Evolutionary conservation across 23 tunicate genomes (phyloP), one percentile per base, ranked within the genome.

Genomic region (Trididemnum nubilum): DNA sequence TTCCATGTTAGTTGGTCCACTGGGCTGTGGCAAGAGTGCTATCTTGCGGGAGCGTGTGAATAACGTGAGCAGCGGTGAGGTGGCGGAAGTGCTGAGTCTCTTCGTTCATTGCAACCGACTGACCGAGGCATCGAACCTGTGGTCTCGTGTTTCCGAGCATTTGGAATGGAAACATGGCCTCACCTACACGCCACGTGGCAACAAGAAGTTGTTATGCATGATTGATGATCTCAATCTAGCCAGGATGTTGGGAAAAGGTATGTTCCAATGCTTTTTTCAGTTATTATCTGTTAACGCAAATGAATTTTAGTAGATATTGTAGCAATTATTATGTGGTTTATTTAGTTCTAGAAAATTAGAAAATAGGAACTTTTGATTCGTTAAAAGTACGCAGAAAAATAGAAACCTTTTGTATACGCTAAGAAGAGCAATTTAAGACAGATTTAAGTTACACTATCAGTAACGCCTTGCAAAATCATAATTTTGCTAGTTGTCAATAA

Each of bases 11-110:
- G 85, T 72, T 19, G 97, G 97, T 22, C 92, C 92, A 22, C 66
- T 75, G 3, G 97, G 97, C 7, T 87, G 97, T 54, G 97, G 97
- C 7, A 92, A 92, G 74, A 87, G 89, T 36, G 92, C 92, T 60
- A 66, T 87, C 37, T 82, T 92, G 61, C 88, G 97, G 39, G 89
- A 92, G 59, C 71, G 92, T 9, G 88, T 87, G n/a, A 83, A 92
- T 83, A 86, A 73, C 35, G 91, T 91, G 61, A 88, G 93, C 65
- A 38, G 89, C 36, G 98, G 90, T 2, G 98, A 93, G 52, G 98
- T 93, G 65, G 90, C 94, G 0, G 89, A 80, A 38, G 90, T 83
- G 32, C 72, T 83, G 54, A 83, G 97, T 74, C 63, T 85, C 1
- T 84, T 92, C 64, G 72, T 91, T 36, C 83, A 91, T 44, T 91